phyloP scores from a whole-genome alignment of 2,888 invertebrate genomes.

The Drosophila recens region DNA sequence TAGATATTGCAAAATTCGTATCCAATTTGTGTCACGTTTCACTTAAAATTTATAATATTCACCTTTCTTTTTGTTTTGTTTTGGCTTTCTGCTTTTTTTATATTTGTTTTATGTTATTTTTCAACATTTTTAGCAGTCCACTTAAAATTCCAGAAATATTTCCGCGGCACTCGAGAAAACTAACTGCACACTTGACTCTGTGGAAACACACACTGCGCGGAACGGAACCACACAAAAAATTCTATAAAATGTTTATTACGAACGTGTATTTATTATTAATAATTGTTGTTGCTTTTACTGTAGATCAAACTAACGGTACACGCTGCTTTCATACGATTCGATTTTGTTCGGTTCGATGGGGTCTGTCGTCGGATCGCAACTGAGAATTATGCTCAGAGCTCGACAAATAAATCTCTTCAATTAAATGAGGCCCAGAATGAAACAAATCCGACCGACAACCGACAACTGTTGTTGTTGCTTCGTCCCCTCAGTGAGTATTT shows the following conservation, averaged over 20 bases:
- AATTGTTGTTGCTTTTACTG: constrained; percentile 32
- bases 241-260: constrained; percentile 34
- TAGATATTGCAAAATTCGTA: constrained; percentile 46
- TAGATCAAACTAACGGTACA: constrained; percentile 18
- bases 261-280: constrained; percentile 27
- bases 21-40: constrained; percentile 42
- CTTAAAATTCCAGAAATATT: constrained; percentile 73
- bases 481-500: constrained; percentile 38
- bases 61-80: constrained; percentile 28
- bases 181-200: constrained; percentile 39
- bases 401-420: constrained; percentile 74
- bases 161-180: constrained; percentile 46
- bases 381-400: constrained; percentile 45
- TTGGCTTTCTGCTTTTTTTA: constrained; percentile 8
- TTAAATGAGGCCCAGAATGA: constrained; percentile 69
- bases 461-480: constrained; percentile 18
- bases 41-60: constrained; percentile 33
- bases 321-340: constrained; percentile 14
- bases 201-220: constrained; percentile 11
- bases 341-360: constrained; percentile 33
- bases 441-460: constrained; percentile 46
- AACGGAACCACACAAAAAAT: constrained; percentile 24
- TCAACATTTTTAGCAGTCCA: constrained; percentile 55
- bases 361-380: constrained; percentile 67
- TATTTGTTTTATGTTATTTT: constrained; percentile 38